Evolutionary conservation across 2,113 vertebrate species (phyloP).

Genomic region (Miniopterus natalensis): DNA sequence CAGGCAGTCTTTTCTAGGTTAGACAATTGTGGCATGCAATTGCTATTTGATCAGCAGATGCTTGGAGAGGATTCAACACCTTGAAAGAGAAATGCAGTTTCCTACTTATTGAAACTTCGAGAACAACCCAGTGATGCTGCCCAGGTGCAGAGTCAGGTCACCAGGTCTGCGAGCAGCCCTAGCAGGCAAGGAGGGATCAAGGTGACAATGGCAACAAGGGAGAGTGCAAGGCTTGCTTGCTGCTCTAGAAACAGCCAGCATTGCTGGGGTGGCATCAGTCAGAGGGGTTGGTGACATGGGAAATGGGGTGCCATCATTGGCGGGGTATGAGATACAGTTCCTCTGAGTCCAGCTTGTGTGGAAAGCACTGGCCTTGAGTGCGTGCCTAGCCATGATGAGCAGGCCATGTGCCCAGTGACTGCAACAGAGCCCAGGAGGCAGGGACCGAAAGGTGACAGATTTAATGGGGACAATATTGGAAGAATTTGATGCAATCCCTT

Average conservation of each 20-base stretch:
- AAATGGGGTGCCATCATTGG: neutral
- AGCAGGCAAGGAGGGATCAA: rapidly evolving
- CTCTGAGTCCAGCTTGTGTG: neutral
- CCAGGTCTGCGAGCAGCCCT: neutral
- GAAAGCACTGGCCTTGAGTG: neutral
- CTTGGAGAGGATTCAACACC: neutral
- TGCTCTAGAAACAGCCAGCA: neutral
- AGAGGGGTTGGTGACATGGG: neutral
- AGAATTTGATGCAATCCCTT: neutral
- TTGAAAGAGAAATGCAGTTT: constrained; percentile 29
- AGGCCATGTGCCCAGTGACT: neutral
- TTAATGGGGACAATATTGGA: neutral
- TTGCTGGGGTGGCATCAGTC: neutral
- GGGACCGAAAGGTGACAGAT: neutral
- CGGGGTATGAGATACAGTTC: neutral
- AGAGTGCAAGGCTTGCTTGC: neutral
- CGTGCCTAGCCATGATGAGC: neutral
- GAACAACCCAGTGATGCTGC: neutral
- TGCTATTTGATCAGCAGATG: constrained; percentile 3
- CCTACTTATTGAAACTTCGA: neutral
- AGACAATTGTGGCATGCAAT: constrained; percentile 4
- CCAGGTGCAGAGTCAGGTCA: neutral
- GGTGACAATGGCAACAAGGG: neutral
- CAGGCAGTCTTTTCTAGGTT: neutral
- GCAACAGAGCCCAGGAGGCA: neutral